These are phyloP conservation scores for Indri indri DNA, from an alignment of 2,113 vertebrate species.

Conservation along the genomic window DNA sequence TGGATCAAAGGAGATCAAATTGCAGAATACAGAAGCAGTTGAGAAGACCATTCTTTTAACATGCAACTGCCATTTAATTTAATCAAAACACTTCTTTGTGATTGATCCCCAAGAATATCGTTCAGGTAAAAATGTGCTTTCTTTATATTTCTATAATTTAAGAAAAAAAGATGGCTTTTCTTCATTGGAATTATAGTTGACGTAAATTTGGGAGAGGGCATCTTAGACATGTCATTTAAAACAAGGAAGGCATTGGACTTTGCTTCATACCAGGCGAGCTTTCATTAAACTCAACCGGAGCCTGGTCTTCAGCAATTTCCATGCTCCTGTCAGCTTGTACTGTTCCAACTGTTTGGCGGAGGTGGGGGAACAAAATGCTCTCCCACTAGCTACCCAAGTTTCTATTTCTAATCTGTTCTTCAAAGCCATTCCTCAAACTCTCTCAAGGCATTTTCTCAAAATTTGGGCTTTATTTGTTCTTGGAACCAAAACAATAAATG, in stretches of 20 bases:
- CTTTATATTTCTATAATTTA: background rate
- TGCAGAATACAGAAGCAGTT: background rate
- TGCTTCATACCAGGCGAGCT: background rate
- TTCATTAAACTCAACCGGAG: background rate
- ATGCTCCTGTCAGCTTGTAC: fast-evolving
- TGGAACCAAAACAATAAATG: background rate
- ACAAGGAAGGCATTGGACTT: background rate
- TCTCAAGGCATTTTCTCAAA: background rate
- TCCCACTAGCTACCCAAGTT: background rate
- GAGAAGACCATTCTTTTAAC: background rate
- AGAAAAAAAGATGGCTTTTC: background rate
- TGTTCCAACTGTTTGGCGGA: background rate
- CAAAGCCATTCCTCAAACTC: background rate
- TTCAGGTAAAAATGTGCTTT: background rate
- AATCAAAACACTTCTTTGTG: background rate
- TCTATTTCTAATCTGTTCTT: background rate
- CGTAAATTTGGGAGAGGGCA: background rate
- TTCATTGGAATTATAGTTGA: background rate
- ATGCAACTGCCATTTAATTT: fast-evolving
- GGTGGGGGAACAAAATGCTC: background rate
- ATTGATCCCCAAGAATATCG: background rate
- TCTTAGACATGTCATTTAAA: background rate
- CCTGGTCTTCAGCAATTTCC: background rate
- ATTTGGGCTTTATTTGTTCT: background rate
- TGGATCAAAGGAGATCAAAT: background rate